A percentile compares a stretch with the other conserved stretches of the same genome.
phyloP scores from a whole-genome alignment of 2,888 invertebrate species.

The Phaonia tiefii region DNA sequence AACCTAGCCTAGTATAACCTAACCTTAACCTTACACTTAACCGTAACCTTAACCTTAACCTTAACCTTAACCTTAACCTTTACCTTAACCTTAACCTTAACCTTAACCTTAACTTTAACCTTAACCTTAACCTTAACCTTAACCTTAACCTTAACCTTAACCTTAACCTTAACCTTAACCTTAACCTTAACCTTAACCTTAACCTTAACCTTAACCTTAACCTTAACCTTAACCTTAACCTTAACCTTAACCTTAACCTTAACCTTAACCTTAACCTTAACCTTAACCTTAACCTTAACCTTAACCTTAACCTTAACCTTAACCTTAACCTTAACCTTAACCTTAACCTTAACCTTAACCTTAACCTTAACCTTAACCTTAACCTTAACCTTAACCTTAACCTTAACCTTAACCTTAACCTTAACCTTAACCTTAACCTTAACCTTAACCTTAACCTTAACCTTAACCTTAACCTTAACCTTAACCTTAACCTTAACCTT shows the following conservation, averaged over 20 bases:
- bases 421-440: slow-evolving; percentile 4
- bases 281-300: slow-evolving; percentile 1
- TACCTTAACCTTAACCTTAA: background rate
- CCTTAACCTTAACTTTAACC: slow-evolving; percentile 5
- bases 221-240: slow-evolving; percentile 1
- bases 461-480: slow-evolving; percentile 1
- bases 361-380: slow-evolving; percentile 4
- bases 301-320: slow-evolving; percentile 4
- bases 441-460: slow-evolving; percentile 1
- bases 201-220: slow-evolving; percentile 1
- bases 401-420: slow-evolving; percentile 1
- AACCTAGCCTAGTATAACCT: no score
- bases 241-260: slow-evolving; percentile 4
- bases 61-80: background rate
- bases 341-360: slow-evolving; percentile 1
- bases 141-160: slow-evolving; percentile 1
- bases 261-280: slow-evolving; percentile 1
- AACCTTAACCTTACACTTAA: no score
- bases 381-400: slow-evolving; percentile 1
- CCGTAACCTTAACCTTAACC: no score
- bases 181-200: slow-evolving; percentile 4
- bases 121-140: slow-evolving; percentile 4
- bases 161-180: slow-evolving; percentile 1
- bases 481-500: slow-evolving; percentile 4
- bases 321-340: slow-evolving; percentile 1